Base-by-base conservation (phyloP, 1,140 invertebrate species). In the Solen grandis region DNA sequence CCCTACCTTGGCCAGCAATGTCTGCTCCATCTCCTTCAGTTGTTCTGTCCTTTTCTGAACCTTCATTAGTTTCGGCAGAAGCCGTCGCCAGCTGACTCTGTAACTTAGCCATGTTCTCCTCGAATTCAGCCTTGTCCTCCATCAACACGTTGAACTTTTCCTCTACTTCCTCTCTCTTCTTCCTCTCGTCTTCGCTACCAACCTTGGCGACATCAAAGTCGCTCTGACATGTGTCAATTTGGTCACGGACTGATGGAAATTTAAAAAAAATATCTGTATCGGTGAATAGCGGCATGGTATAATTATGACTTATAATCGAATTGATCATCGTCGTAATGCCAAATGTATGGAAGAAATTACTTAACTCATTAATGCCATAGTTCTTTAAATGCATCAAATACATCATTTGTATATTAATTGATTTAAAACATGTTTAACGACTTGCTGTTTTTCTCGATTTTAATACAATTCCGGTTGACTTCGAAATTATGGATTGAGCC, bases 131-230 rank as follows among this genome's bases (percentile, higher is more conserved):
- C 36, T 78, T 78, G n/a, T 78, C 75, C 57, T 60, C 54, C 29
- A 78, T 5, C 10, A 78, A 35, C 57, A 69, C 75, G 31, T 60
- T 69, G 50, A 55, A 69, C 29, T 46, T 78, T 41, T 35, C 65
- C 57, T 78, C 75, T 2, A 78, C 65, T 36, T 78, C 75, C 50
- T 78, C 50, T 13, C 75, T 29, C 35, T 78, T 78, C 54, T 78
- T 69, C 22, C 65, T 31, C 50, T 78, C 75, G 1, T 25, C 75
- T 33, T 29, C 33, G 1, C 59, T 65, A 31, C 63, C 60, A 10
- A 78, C 60, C 36, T 46, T 27, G 2, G 55, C 75, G 2, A 66
- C 52, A 27, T 78, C 75, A 25, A 35, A 69, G 33, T 78, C 75
- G n/a, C 38, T 59, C 5, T 46, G 41, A 29, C 46, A 54, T 60